phyloP scores from a whole-genome alignment of 2,113 vertebrate genomes.

The Hemiprocne comata region DNA sequence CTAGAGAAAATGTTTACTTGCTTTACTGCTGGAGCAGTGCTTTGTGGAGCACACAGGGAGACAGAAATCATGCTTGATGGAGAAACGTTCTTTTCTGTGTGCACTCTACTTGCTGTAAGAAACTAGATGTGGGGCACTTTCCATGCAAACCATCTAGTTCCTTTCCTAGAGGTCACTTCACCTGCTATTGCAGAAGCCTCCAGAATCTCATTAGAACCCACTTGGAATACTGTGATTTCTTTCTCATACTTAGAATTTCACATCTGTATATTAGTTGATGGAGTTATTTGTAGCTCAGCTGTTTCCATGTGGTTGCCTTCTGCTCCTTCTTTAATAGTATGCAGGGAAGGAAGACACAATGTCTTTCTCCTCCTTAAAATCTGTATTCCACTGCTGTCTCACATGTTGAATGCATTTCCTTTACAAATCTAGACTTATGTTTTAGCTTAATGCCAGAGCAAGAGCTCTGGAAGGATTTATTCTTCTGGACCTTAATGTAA shows the following conservation, averaged over 20 bases:
- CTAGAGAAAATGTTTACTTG: background rate
- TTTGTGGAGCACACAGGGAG: background rate
- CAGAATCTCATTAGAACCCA: background rate
- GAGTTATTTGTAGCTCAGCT: background rate
- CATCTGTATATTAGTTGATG: background rate
- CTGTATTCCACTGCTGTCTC: slow-evolving; percentile 27
- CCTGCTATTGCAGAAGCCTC: background rate
- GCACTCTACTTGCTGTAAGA: background rate
- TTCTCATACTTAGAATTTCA: background rate
- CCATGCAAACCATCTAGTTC: background rate
- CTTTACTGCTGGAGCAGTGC: background rate
- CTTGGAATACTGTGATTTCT: background rate
- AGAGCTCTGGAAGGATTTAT: slow-evolving; percentile 58
- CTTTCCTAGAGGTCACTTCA: background rate
- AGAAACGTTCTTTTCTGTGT: background rate
- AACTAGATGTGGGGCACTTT: background rate
- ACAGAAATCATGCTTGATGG: background rate
- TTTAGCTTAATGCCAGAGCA: slow-evolving; percentile 62
- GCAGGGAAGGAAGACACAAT: background rate
- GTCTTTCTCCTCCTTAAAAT: background rate
- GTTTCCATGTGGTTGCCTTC: background rate
- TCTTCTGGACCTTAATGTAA: slow-evolving; percentile 55
- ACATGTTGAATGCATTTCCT: slow-evolving; percentile 51
- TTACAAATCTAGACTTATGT: slow-evolving; percentile 59
- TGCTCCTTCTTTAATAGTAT: background rate